These are phyloP conservation scores for Cricetomys ansorgei DNA, from an alignment of 2,113 vertebrate species.

Conservation along the genomic window DNA sequence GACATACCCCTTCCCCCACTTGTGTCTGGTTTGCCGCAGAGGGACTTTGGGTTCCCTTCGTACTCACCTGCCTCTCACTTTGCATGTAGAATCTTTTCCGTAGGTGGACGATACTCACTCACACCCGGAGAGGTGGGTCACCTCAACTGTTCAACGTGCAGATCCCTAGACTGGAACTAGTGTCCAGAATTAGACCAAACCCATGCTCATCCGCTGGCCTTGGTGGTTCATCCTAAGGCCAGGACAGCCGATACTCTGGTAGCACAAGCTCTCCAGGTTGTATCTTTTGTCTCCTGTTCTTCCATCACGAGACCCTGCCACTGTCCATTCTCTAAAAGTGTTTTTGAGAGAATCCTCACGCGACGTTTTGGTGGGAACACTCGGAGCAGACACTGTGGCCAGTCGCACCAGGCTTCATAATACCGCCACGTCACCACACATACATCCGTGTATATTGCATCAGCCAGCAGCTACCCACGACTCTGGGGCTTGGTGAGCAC, in stretches of 20 bases:
- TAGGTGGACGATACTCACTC: background rate
- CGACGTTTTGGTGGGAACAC: background rate
- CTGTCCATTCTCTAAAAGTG: background rate
- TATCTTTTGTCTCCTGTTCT: rapidly evolving
- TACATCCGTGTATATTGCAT: rapidly evolving
- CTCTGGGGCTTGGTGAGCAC: background rate
- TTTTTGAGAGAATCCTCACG: background rate
- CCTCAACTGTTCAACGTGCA: no score
- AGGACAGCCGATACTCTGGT: rapidly evolving
- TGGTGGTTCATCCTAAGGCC: background rate
- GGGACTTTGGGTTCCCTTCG: background rate
- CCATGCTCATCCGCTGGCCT: rapidly evolving
- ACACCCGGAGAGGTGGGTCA: background rate
- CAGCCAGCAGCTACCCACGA: background rate
- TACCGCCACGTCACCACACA: no score
- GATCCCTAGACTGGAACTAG: rapidly evolving
- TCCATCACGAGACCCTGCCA: rapidly evolving
- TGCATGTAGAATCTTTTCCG: background rate
- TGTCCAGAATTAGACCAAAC: background rate
- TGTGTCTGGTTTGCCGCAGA: background rate
- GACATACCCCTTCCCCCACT: rapidly evolving
- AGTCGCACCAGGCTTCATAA: background rate
- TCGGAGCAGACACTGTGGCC: background rate
- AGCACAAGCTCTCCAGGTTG: rapidly evolving
- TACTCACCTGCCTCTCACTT: background rate